Percentiles rank a stretch among this genome's conserved stretches.
Conservation (phyloP, 2,797 vertebrate genomes). For the Loriculus beryllinus region DNA sequence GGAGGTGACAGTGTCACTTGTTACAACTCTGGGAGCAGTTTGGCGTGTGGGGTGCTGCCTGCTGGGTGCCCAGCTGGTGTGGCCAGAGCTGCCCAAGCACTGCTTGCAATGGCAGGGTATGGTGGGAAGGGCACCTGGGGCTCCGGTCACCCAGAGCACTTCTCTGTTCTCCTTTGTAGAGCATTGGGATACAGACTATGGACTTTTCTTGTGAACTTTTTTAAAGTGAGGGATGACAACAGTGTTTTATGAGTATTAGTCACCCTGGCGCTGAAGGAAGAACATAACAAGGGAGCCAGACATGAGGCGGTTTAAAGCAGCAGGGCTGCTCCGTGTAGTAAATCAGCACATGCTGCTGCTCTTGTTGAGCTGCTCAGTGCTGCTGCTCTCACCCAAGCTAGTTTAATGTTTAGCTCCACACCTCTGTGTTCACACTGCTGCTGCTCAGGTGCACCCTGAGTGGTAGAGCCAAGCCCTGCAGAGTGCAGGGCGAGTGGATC, state of each 20-base stretch:
- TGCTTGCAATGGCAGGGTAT: neutral
- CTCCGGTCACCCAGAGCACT: rapidly evolving
- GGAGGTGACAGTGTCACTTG: neutral
- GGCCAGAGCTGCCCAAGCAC: neutral
- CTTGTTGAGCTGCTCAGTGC: rapidly evolving
- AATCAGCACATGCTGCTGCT: neutral
- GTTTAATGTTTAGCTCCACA: neutral
- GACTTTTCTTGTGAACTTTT: neutral
- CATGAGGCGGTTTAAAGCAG: neutral
- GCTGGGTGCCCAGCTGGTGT: neutral
- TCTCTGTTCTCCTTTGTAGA: neutral
- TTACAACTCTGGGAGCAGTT: neutral
- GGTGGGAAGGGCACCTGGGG: neutral
- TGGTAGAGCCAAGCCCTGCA: no score
- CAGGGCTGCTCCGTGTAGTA: neutral
- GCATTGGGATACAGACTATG: neutral
- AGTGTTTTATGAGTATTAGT: neutral
- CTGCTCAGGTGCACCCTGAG: neutral
- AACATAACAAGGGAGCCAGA: neutral
- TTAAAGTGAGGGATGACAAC: neutral
- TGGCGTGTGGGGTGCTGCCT: neutral
- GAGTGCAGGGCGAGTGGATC: neutral
- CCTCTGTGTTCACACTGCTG: neutral
- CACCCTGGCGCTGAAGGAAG: neutral
- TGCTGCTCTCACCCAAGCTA: neutral